Evolutionary conservation across 2,888 invertebrate genomes (phyloP).

Genomic region (Andrena bucephala): DNA sequence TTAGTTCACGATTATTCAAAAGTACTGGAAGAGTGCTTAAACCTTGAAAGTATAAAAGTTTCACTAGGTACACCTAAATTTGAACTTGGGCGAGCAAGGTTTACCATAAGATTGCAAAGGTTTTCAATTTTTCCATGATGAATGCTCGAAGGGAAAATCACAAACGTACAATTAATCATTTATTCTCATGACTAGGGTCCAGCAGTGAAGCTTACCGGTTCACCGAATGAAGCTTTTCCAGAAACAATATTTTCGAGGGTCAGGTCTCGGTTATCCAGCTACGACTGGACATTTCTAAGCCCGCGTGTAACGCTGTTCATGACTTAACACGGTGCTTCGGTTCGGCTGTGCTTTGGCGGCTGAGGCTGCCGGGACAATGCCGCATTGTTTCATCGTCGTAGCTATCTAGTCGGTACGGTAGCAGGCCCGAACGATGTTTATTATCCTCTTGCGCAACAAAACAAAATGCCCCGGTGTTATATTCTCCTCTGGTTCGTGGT

Average conservation of each 20-base stretch:
- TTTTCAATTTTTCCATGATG: background rate
- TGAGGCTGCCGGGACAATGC: conserved; percentile 81
- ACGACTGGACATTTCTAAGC: conserved; percentile 46
- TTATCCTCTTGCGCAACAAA: conserved; percentile 74
- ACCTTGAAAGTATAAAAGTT: too few species aligned
- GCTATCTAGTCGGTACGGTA: conserved; percentile 76
- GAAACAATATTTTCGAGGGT: conserved; percentile 27
- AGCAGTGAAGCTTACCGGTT: background rate
- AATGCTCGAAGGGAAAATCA: background rate
- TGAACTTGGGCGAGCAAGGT: background rate
- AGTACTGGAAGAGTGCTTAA: too few species aligned
- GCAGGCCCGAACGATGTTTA: conserved; percentile 71
- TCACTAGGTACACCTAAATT: background rate
- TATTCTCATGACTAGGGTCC: conserved; percentile 9
- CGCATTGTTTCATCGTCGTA: conserved; percentile 81
- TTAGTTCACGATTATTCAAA: too few species aligned
- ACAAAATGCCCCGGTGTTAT: conserved; percentile 68
- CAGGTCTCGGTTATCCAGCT: conserved; percentile 42
- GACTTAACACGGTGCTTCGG: conserved; percentile 71
- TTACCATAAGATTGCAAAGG: background rate
- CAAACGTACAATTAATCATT: background rate
- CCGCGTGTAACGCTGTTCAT: conserved; percentile 66
- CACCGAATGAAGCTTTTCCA: background rate
- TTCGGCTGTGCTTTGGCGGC: conserved; percentile 74
- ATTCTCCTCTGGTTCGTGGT: conserved; percentile 65